Conservation (phyloP, 2,113 vertebrate genomes). For the Anguilla japonica region DNA sequence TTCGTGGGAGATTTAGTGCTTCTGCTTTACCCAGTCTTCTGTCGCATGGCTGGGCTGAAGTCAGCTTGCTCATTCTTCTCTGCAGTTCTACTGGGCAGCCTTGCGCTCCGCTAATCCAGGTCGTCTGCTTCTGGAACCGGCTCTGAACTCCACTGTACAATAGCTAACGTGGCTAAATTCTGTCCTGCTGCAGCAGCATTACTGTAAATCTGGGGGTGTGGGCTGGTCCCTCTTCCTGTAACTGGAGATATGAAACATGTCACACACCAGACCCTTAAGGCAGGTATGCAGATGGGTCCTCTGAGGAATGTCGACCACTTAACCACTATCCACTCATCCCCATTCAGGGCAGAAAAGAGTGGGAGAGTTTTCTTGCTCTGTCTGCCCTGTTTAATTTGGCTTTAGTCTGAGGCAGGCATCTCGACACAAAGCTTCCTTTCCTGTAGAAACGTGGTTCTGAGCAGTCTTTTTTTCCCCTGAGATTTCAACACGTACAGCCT, state of each 20-base stretch:
- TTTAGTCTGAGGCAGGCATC: not conserved
- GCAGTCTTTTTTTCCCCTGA: not conserved
- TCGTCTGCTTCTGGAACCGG: constrained; percentile 37
- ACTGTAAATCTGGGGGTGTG: constrained; percentile 39
- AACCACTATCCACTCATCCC: not conserved
- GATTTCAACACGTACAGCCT: not conserved
- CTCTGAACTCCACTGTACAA: constrained; percentile 9
- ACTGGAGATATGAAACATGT: not conserved
- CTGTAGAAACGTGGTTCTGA: not conserved
- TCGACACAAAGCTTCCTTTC: constrained; percentile 5
- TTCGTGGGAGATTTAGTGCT: not conserved
- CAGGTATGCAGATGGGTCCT: not conserved
- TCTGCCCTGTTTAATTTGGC: not conserved
- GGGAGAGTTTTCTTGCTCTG: not conserved
- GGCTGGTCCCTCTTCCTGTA: constrained; percentile 34
- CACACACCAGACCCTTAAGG: not conserved
- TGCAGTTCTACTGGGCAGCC: constrained; percentile 14
- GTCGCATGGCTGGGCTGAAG: not conserved
- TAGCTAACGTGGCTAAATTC: constrained; percentile 39
- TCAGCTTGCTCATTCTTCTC: not conserved
- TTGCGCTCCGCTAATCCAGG: constrained; percentile 40
- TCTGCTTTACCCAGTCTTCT: not conserved
- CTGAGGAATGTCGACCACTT: not conserved
- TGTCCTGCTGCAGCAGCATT: constrained; percentile 29
- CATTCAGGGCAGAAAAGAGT: not conserved